Evolutionary conservation across 2,888 invertebrate species (phyloP).

Genomic region (Omphaloscelis lunosa): DNA sequence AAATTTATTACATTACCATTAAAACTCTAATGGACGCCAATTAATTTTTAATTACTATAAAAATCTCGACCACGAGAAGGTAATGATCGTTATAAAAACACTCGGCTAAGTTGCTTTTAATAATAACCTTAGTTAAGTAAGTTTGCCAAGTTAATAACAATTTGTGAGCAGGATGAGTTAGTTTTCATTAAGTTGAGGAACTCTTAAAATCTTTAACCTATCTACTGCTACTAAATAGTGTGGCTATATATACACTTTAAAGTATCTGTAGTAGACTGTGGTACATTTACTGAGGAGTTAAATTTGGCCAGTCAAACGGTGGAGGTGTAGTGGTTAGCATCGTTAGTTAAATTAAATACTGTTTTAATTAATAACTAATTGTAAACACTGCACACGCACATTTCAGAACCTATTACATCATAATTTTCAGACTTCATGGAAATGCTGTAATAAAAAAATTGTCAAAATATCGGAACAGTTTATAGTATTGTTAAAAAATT

Average conservation of each 20-base stretch:
- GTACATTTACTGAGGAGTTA: conserved; percentile 1
- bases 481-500: too few species aligned
- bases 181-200: conserved; percentile 54
- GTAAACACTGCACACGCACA: too few species aligned
- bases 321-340: too few species aligned
- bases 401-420: too few species aligned
- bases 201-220: conserved; percentile 50
- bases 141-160: conserved; percentile 64
- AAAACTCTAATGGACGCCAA: conserved; percentile 57
- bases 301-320: not conserved
- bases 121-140: conserved; percentile 55
- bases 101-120: conserved; percentile 53
- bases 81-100: conserved; percentile 57
- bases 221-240: conserved; percentile 12
- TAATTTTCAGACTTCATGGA: too few species aligned
- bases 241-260: not conserved
- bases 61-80: conserved; percentile 43
- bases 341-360: too few species aligned
- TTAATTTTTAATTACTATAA: conserved; percentile 61
- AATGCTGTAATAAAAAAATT: too few species aligned
- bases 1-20: conserved; percentile 56
- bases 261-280: not conserved
- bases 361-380: too few species aligned
- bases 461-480: too few species aligned
- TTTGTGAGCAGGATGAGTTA: conserved; percentile 48